Conservation (phyloP, 2,797 vertebrate genomes). For the Oreochromis mossambicus region DNA sequence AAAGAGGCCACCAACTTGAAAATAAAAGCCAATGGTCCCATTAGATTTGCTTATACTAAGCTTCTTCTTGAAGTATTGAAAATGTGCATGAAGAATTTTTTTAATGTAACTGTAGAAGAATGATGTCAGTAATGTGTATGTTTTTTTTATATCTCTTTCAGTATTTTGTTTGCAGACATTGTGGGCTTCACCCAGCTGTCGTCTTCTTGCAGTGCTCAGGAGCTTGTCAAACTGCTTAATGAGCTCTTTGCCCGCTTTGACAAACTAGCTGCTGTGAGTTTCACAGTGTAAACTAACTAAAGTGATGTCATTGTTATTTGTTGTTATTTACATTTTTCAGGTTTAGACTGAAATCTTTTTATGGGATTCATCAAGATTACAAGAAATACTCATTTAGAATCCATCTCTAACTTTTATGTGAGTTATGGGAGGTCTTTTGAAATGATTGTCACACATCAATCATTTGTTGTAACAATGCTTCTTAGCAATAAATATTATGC, state of each 20-base stretch:
- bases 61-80: not conserved
- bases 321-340: not conserved
- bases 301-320: not conserved
- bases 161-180: conserved; percentile 94
- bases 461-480: rapidly evolving
- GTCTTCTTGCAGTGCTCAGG: conserved; percentile 90
- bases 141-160: conserved; percentile 50
- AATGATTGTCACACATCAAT: not conserved
- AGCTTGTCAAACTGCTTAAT: conserved; percentile 92
- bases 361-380: not conserved
- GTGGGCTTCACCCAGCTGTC: conserved; percentile 96
- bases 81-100: not conserved
- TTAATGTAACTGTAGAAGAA: not conserved
- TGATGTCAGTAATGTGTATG: not conserved
- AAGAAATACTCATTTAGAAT: not conserved
- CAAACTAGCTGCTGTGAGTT: conserved; percentile 91
- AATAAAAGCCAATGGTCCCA: rapidly evolving
- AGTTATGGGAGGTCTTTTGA: not conserved
- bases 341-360: not conserved
- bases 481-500: not conserved
- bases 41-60: not conserved
- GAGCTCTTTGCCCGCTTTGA: conserved; percentile 94
- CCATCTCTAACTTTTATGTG: not conserved
- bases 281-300: not conserved
- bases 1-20: not conserved